Conservation (phyloP, 2,113 vertebrate genomes). For the Pyxicephalus adspersus region DNA sequence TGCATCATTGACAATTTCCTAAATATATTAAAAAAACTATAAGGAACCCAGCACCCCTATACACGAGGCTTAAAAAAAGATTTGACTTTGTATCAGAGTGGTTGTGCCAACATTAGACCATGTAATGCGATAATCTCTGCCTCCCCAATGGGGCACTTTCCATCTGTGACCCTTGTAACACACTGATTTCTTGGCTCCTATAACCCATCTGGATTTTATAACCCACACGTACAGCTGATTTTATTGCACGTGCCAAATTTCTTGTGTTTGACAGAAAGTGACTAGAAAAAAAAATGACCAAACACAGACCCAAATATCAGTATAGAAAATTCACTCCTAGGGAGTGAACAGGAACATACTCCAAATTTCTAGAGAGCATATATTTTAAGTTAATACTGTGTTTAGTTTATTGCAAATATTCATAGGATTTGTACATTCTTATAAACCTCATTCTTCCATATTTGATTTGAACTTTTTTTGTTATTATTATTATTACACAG, state of each 20-base stretch:
- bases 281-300: neutral
- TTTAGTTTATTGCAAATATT: no score
- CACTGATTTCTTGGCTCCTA: constrained; percentile 32
- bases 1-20: neutral
- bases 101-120: neutral
- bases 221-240: constrained; percentile 17
- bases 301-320: neutral
- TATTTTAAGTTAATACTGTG: no score
- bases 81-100: no score
- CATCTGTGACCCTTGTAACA: constrained; percentile 34
- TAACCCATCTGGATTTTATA: constrained; percentile 43
- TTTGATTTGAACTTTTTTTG: no score
- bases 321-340: neutral
- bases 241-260: constrained; percentile 6
- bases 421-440: no score
- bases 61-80: neutral
- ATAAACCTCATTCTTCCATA: no score
- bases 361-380: no score
- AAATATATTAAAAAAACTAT: neutral
- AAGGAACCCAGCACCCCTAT: neutral
- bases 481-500: no score
- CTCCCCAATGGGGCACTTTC: constrained; percentile 10
- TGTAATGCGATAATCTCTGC: neutral
- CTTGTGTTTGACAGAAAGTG: constrained; percentile 3
- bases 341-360: neutral